phyloP scores from a whole-genome alignment of 2,888 invertebrate species.

The Parochlus steinenii region DNA sequence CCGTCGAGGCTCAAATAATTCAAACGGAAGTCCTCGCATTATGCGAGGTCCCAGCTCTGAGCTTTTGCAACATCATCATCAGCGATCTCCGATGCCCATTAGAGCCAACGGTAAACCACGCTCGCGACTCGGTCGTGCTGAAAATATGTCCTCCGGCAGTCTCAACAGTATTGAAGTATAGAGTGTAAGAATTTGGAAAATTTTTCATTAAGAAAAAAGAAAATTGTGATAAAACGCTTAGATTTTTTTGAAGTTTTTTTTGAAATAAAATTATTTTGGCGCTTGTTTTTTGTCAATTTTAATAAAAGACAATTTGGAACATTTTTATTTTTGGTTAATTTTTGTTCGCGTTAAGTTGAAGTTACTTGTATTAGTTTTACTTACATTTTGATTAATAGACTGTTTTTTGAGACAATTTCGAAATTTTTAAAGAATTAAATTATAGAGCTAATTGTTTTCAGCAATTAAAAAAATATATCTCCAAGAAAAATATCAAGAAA shows the following conservation, averaged over 20 bases:
- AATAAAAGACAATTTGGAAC: background rate
- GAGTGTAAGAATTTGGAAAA: too few species aligned
- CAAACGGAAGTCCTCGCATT: conserved; percentile 25
- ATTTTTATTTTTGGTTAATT: too few species aligned
- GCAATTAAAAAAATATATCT: too few species aligned
- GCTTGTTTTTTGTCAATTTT: background rate
- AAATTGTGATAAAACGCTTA: background rate
- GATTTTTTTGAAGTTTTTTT: background rate
- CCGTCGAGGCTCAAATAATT: conserved; percentile 16
- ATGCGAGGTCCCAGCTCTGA: conserved; percentile 18
- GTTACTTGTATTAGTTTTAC: too few species aligned
- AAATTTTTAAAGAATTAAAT: too few species aligned
- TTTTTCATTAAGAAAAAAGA: background rate
- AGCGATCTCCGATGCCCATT: conserved; percentile 27
- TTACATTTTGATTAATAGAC: too few species aligned
- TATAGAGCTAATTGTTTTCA: too few species aligned
- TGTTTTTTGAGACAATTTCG: too few species aligned
- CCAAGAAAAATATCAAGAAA: too few species aligned
- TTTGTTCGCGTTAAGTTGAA: too few species aligned
- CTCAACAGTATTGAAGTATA: conserved; percentile 31
- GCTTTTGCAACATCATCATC: conserved; percentile 11
- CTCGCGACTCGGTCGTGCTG: conserved; percentile 28
- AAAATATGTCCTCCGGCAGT: conserved; percentile 31
- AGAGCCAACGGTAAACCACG: conserved; percentile 25
- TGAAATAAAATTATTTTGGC: background rate